Percentiles rank a stretch among this genome's conserved stretches.
phyloP scores from a whole-genome alignment of 2,888 invertebrate genomes.

The Plagodis dolabraria region DNA sequence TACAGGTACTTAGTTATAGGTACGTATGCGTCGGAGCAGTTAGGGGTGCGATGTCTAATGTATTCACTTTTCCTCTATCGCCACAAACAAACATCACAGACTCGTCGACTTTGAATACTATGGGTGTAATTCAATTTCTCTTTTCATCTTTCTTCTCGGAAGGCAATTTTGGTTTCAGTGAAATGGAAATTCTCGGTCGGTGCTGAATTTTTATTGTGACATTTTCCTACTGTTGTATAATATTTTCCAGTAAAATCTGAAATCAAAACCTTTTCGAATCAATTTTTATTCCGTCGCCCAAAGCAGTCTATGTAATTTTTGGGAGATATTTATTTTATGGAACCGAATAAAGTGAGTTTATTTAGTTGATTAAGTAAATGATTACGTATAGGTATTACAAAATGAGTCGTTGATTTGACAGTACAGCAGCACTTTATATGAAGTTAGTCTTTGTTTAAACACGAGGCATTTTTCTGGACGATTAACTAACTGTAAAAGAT shows the following conservation, averaged over 20 bases:
- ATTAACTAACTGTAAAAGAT: too few species aligned
- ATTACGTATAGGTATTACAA: too few species aligned
- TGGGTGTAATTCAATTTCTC: conserved; percentile 66
- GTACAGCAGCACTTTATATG: too few species aligned
- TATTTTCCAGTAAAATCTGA: not conserved
- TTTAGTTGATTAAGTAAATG: too few species aligned
- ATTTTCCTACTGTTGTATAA: conserved; percentile 8
- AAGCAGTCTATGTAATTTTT: too few species aligned
- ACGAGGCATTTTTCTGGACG: too few species aligned
- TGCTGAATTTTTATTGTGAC: conserved; percentile 30
- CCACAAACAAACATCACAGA: conserved; percentile 74
- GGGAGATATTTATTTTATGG: too few species aligned
- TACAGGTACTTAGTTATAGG: too few species aligned
- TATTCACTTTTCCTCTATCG: conserved; percentile 69
- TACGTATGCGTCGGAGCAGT: conserved; percentile 40
- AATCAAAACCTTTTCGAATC: not conserved
- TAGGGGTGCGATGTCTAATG: conserved; percentile 65
- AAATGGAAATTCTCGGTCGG: conserved; percentile 40
- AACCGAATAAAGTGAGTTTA: too few species aligned
- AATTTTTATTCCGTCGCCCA: too few species aligned
- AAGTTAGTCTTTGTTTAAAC: too few species aligned
- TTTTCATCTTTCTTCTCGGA: conserved; percentile 56
- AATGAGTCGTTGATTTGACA: too few species aligned
- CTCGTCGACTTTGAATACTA: conserved; percentile 59
- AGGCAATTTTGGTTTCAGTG: conserved; percentile 30